Evolutionary conservation across 2,797 vertebrate genomes (phyloP).

Genomic region (Stomatorhinus walkeri): DNA sequence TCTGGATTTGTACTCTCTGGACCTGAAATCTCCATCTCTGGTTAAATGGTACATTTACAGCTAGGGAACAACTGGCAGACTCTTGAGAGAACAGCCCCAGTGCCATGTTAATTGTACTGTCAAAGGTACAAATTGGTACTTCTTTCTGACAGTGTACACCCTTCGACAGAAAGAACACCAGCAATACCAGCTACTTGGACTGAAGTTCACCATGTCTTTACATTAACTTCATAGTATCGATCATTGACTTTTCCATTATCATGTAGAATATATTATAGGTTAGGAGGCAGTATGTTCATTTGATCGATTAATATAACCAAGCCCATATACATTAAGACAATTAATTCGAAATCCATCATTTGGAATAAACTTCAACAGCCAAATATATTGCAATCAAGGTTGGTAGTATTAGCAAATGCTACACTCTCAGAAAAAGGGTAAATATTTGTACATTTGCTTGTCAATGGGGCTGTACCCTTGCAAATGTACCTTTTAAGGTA

Average conservation of each 20-base stretch:
- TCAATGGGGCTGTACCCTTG: background rate
- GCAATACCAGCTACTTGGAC: background rate
- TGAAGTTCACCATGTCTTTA: background rate
- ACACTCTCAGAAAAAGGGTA: background rate
- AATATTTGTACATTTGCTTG: background rate
- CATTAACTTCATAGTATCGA: background rate
- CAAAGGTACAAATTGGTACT: background rate
- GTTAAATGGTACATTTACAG: background rate
- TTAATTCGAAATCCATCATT: background rate
- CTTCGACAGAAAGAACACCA: background rate
- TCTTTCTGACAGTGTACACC: background rate
- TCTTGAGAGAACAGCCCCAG: background rate
- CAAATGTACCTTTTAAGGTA: background rate
- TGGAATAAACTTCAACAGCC: background rate
- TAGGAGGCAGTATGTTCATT: background rate
- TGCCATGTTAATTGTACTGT: background rate
- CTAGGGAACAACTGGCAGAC: background rate
- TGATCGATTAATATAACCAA: background rate
- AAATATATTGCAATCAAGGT: background rate
- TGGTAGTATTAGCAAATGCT: background rate
- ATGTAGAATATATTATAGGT: background rate
- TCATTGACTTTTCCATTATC: background rate
- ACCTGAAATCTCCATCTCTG: background rate
- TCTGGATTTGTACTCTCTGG: too few relatives aligned
- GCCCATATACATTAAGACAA: background rate